Evolutionary conservation across 2,888 invertebrate species (phyloP), one percentile per base, ranked within the genome.

Genomic region (Villa cingulata): DNA sequence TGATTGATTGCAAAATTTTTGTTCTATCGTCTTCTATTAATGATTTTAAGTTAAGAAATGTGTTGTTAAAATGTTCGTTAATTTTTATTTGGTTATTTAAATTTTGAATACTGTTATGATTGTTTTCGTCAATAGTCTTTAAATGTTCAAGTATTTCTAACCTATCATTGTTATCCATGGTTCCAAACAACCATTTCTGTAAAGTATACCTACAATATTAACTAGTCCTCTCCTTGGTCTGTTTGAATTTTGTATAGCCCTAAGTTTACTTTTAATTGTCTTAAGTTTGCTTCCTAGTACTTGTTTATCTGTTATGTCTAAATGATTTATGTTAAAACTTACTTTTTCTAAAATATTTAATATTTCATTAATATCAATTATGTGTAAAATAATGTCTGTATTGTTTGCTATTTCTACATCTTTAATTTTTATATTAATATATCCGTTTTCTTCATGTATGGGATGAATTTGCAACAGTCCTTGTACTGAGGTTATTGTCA

Each of bases 221-320:
- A 46, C 19, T 42, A 37, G 37, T 23, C 46, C 27, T 16, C 41
- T 32, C 27, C 37, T 42, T 41, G 39, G 45, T 20, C 39, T 39
- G 7, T 41, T 41, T 37, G 37, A 15, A 18, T 19, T 41, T n/a
- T 14, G 14, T 46, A 46, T 41, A 2, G 46, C 41, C n/a, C 41
- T 36, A 17, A 41, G 17, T 46, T 46, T 32, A 5, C 29, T 32
- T 32, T 5, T 5, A 12, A 32, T 32, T 32, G 12, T 12, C 4
- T 32, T 32, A 41, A 36, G 9, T 32, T 32, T 14, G 2, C 12
- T 32, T 9, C 12, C 12, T 5, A 32, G 3, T 12, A 32, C 29
- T 32, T 12, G 9, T 32, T 12, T 32, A 2, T 32, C 29, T 32
- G 9, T 12, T 32, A 32, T 4, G 12, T 32, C 10, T 12, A 32